These are phyloP conservation scores for Drosophila sturtevanti DNA, from an alignment of 1,140 invertebrate species.

Conservation along the genomic window DNA sequence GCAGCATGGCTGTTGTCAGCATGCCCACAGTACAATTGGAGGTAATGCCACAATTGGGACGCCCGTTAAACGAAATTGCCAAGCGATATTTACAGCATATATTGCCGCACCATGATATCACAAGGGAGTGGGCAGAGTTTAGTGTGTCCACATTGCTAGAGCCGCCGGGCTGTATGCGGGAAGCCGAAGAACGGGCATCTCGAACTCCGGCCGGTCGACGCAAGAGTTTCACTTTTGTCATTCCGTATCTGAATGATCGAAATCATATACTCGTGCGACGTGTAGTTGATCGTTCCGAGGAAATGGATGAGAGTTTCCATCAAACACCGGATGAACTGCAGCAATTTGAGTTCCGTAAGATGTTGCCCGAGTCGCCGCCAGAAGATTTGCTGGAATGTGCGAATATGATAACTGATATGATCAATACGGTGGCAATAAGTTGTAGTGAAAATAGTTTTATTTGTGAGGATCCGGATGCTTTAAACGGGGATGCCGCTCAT, in stretches of 20 bases:
- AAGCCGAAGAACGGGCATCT: slow-evolving; percentile 50
- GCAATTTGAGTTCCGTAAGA: slow-evolving; percentile 41
- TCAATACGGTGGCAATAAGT: slow-evolving; percentile 80
- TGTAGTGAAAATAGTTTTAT: slow-evolving; percentile 79
- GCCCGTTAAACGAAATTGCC: slow-evolving; percentile 71
- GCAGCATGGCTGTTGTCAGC: slow-evolving; percentile 75
- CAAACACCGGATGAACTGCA: slow-evolving; percentile 35
- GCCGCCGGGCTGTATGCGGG: slow-evolving; percentile 43
- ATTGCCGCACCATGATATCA: slow-evolving; percentile 74
- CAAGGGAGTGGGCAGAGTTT: slow-evolving; percentile 81
- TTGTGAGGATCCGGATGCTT: slow-evolving; percentile 54
- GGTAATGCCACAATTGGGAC: slow-evolving; percentile 68
- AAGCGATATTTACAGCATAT: slow-evolving; percentile 78
- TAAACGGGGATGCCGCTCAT: background rate
- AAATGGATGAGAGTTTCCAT: slow-evolving; percentile 62
- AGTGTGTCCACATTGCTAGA: slow-evolving; percentile 72
- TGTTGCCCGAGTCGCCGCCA: slow-evolving; percentile 20
- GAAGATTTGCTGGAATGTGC: slow-evolving; percentile 49
- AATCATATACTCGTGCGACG: slow-evolving; percentile 74
- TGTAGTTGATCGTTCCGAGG: slow-evolving; percentile 74
- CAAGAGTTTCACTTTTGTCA: slow-evolving; percentile 73
- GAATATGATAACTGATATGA: slow-evolving; percentile 75
- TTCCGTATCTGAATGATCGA: slow-evolving; percentile 78
- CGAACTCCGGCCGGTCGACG: slow-evolving; percentile 35
- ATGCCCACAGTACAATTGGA: slow-evolving; percentile 77